Evolutionary conservation across 1,140 invertebrate species (phyloP).

Genomic region (Penaeus indicus): DNA sequence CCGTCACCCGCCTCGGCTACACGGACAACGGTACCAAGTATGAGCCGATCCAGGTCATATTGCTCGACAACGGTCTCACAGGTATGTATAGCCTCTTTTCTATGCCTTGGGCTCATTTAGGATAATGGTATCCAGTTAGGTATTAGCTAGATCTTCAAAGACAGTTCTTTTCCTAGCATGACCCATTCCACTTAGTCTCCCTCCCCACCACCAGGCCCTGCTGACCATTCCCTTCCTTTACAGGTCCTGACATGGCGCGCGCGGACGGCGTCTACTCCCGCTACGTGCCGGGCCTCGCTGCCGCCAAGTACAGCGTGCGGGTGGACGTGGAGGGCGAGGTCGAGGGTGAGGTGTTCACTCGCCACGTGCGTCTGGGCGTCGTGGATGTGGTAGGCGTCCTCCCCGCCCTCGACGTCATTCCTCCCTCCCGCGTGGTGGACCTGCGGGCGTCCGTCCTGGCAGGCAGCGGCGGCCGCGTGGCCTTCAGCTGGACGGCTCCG

Average conservation of each 20-base stretch:
- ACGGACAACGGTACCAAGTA: slow-evolving; percentile 62
- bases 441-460: slow-evolving; percentile 61
- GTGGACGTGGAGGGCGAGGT: slow-evolving; percentile 60
- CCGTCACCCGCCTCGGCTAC: slow-evolving; percentile 56
- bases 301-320: slow-evolving; percentile 58
- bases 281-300: slow-evolving; percentile 73
- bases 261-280: slow-evolving; percentile 78
- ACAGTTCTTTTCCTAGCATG: background rate
- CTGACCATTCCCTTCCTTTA: slow-evolving; percentile 59
- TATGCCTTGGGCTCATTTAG: background rate
- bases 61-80: slow-evolving; percentile 65
- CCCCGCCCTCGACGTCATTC: slow-evolving; percentile 61
- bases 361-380: slow-evolving; percentile 58
- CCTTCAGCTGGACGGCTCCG: slow-evolving; percentile 68
- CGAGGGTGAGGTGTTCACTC: slow-evolving; percentile 48
- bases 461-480: slow-evolving; percentile 50
- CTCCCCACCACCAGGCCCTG: background rate
- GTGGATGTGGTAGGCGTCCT: slow-evolving; percentile 51
- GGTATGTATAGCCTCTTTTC: slow-evolving; percentile 21
- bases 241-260: slow-evolving; percentile 78
- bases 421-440: slow-evolving; percentile 66
- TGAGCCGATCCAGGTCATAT: slow-evolving; percentile 32
- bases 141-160: background rate
- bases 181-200: background rate
- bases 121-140: background rate